Base-by-base conservation (phyloP, 1,140 invertebrate species). In the Periplaneta americana region DNA sequence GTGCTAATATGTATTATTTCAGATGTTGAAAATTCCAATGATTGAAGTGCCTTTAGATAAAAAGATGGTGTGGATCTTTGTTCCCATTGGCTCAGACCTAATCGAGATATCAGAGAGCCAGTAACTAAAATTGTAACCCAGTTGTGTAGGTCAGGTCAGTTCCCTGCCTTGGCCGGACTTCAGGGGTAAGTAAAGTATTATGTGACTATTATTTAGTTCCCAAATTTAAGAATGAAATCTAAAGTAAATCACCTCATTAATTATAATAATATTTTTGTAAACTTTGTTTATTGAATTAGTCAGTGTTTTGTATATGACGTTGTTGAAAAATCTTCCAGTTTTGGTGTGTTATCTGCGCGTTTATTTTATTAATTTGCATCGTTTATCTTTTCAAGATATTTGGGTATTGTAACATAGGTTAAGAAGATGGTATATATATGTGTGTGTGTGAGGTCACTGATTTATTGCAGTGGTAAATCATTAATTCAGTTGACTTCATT, bases 21-120 rank as follows among this genome's bases (percentile, higher is more conserved):
- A 80, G 79, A 80, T 81, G 74, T 77, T 77, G 39, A 81, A 78
- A 78, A 74, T 82, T 82, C 80, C 82, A 82, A 80, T 82, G 78
- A 80, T 80, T 82, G 82, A 82, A 82, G 82, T 82, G 82, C 82
- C 82, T 82, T 82, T 82, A 80, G 78, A 75, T 74, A 34, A 81
- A 36, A 22, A 77, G 35, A 78, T 36, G 34, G 35, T 78, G 76
- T 78, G 76, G 34, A 78, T 78, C 34, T 78, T 78, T 78, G 76
- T 78, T 78, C 37, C 76, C 76, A 78, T 36, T 78, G 76, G 76
- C 76, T 78, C 36, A 78, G 36, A 36, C 76, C 76, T 36, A 78
- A 78, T 37, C 37, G 76, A 36, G 76, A 78, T 66, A 66, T 66
- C n/a, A 4, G 11, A 66, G 48, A 66, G 48, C 48, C 48, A 78